Base-by-base conservation (phyloP, 2,113 vertebrate genomes). In the Cricetomys ansorgei region DNA sequence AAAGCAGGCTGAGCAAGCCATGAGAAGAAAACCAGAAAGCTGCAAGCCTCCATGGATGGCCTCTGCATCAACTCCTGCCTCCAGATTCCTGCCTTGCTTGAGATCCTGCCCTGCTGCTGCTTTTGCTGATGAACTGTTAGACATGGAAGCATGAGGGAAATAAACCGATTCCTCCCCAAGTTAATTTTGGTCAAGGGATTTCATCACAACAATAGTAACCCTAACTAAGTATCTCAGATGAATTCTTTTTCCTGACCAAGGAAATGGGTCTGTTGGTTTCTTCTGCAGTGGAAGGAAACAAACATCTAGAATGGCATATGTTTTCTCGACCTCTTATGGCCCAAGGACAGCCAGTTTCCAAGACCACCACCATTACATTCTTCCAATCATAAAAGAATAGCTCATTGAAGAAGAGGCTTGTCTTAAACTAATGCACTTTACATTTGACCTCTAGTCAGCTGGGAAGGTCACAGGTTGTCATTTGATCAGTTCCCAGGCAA, bases 231-330 rank as follows among this genome's bases (percentile, higher is more conserved):
- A n/a, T n/a, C n/a, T 55, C 29, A 77, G 7, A 27, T 92, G 25
- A 90, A 17, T 3, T 27, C 34, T 64, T 94, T 73, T 86, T n/a
- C n/a, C 15, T 89, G 69, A 53, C 11, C 57, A 64, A 64, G 87
- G 65, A 81, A 65, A 76, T 17, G 76, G 31, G 27, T 92, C 77
- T 88, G 50, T 73, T 55, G 7, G 45, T 94, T 89, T 96, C 50
- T 85, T 25, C 43, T 57, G 37, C 53, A 77, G 48, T 50, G 11
- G 40, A 8, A 92, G 53, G 19, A 75, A 73, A 48, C 69, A 50
- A 16, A 53, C 3, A 11, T 48, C n/a, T n/a, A 21, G 11, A 40
- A 5, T 31, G 25, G 34, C 73, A 5, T 34, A 17, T 8, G 37
- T 37, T 73, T 11, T 91, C 62, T 3, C 89, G 59, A 87, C 3